Percentiles rank a stretch among this genome's conserved stretches.
phyloP scores from a whole-genome alignment of 2,113 vertebrate genomes.

The Sceloporus undulatus region DNA sequence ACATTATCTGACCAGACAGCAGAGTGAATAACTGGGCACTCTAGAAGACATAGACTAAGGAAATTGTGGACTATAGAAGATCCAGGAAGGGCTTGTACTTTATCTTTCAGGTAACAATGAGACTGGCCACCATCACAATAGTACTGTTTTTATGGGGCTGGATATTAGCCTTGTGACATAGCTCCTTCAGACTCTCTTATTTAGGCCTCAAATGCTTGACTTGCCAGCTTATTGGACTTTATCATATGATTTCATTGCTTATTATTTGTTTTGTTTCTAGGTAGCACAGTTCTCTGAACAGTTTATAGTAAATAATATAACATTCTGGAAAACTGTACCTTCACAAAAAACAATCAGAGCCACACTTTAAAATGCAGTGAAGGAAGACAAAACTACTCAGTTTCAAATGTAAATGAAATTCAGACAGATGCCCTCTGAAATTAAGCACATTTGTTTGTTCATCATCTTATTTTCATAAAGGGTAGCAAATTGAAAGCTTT shows the following conservation, averaged over 20 bases:
- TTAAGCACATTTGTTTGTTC: background rate
- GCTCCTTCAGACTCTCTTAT: too few relatives aligned
- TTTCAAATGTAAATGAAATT: conserved; percentile 8
- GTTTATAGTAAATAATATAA: background rate
- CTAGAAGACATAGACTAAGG: background rate
- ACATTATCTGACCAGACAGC: background rate
- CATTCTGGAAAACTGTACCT: background rate
- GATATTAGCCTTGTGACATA: too few relatives aligned
- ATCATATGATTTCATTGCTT: too few relatives aligned
- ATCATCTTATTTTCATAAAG: background rate
- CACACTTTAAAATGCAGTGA: background rate
- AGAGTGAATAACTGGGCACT: background rate
- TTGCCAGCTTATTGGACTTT: too few relatives aligned
- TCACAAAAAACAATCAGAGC: background rate
- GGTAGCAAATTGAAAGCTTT: background rate
- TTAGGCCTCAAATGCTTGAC: too few relatives aligned
- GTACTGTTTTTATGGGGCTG: too few relatives aligned
- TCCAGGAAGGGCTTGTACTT: too few relatives aligned
- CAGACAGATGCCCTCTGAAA: conserved; percentile 3
- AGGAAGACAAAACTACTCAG: background rate
- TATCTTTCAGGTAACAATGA: too few relatives aligned
- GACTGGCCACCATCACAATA: too few relatives aligned
- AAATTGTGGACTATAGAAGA: too few relatives aligned
- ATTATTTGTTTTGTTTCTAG: too few relatives aligned
- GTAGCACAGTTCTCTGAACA: background rate